Conservation (phyloP, 2,797 vertebrate species). For the Pangasius larnaudii region DNA sequence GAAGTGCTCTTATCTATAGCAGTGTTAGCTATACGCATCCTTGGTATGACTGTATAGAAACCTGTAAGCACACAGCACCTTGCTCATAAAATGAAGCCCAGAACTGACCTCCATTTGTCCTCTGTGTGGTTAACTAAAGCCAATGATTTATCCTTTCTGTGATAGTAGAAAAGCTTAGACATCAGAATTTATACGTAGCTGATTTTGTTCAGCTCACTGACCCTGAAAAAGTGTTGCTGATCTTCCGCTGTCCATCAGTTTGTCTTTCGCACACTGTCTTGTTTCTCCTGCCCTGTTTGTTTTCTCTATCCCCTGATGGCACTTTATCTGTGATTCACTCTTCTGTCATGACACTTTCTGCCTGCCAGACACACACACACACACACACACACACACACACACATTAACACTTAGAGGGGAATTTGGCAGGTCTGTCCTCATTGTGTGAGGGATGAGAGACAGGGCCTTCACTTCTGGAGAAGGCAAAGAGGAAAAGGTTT, state of each 20-base stretch:
- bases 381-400: background rate
- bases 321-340: slow-evolving; percentile 31
- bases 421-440: slow-evolving; percentile 3
- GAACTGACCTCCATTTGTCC: slow-evolving; percentile 37
- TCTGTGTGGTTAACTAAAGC: slow-evolving; percentile 47
- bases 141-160: slow-evolving; percentile 36
- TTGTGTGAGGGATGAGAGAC: slow-evolving; percentile 35
- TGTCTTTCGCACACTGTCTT: slow-evolving; percentile 38
- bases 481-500: slow-evolving; percentile 43
- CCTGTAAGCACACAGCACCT: slow-evolving; percentile 6
- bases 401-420: background rate
- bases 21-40: background rate
- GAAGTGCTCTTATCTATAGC: background rate
- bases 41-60: background rate
- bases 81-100: background rate
- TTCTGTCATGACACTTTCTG: background rate
- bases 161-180: slow-evolving; percentile 14
- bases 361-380: background rate
- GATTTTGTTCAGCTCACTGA: slow-evolving; percentile 33
- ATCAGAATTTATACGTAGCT: slow-evolving; percentile 28
- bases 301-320: slow-evolving; percentile 13
- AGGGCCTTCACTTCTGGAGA: slow-evolving; percentile 20
- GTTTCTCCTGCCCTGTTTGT: slow-evolving; percentile 27
- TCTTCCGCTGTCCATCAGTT: slow-evolving; percentile 18
- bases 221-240: slow-evolving; percentile 11